A percentile compares a stretch with the other conserved stretches of the same genome.
These are phyloP conservation scores for Gouania willdenowi DNA, from an alignment of 2,797 vertebrate genomes.

Conservation along the genomic window DNA sequence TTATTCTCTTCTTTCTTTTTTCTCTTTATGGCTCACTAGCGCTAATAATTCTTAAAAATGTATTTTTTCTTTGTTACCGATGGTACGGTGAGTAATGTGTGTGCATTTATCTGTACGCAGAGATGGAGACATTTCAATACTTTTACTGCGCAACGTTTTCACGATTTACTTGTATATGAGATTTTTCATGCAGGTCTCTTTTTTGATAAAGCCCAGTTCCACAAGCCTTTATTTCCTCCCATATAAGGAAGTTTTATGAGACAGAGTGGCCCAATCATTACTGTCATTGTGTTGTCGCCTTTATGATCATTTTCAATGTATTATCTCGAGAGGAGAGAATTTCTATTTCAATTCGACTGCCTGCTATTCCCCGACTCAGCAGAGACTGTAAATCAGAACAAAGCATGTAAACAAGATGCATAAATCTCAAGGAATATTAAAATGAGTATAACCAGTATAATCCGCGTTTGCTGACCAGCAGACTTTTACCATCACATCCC, in stretches of 20 bases:
- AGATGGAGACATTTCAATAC: no score
- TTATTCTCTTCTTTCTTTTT: no score
- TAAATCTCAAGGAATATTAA: conserved; percentile 52
- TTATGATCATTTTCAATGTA: conserved; percentile 25
- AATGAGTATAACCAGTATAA: no score
- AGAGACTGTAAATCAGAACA: conserved; percentile 34
- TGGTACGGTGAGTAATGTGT: no score
- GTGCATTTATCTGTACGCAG: no score
- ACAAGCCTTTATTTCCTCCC: not conserved
- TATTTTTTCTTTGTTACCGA: no score
- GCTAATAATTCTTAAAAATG: no score
- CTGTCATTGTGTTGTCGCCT: conserved; percentile 13
- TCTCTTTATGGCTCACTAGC: no score
- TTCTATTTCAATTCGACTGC: conserved; percentile 10
- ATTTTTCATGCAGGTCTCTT: no score
- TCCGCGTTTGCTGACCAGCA: conserved; percentile 25
- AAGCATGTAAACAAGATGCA: conserved; percentile 45
- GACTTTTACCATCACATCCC: conserved; percentile 33
- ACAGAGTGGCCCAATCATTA: conserved; percentile 11
- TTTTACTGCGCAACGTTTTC: no score
- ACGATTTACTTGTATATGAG: no score
- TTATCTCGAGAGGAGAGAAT: conserved; percentile 17
- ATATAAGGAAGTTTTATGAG: not conserved
- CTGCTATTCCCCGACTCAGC: conserved; percentile 28
- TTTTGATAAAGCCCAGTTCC: no score